Evolutionary conservation across 2,113 vertebrate genomes (phyloP).

Genomic region (Telmatochromis sp.): DNA sequence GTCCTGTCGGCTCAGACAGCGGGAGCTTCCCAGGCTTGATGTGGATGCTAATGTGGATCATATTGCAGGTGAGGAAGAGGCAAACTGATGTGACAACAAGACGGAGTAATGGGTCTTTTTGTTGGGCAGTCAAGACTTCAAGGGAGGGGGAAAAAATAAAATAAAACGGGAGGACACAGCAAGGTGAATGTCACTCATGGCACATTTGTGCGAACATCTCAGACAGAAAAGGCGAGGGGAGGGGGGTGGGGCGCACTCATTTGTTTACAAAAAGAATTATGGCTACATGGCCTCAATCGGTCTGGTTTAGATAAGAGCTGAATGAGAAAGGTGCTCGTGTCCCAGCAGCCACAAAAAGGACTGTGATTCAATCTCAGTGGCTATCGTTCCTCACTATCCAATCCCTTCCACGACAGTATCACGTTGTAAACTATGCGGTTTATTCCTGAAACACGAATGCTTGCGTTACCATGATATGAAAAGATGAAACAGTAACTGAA

Average conservation of each 20-base stretch:
- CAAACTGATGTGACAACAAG: slow-evolving; percentile 28
- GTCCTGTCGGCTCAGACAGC: slow-evolving; percentile 12
- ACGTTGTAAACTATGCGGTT: neutral
- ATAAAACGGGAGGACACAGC: neutral
- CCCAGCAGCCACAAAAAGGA: slow-evolving; percentile 3
- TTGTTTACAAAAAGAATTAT: slow-evolving; percentile 41
- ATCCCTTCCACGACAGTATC: neutral
- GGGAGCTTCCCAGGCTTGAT: slow-evolving; percentile 16
- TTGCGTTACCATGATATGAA: neutral
- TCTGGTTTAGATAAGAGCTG: slow-evolving; percentile 19
- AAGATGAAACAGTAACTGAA: neutral
- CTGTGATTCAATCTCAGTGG: neutral
- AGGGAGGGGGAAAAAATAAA: neutral
- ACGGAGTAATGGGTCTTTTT: slow-evolving; percentile 33
- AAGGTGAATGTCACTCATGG: slow-evolving; percentile 7
- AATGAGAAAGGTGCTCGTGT: neutral
- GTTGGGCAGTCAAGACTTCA: neutral
- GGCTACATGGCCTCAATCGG: slow-evolving; percentile 28
- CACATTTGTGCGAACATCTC: neutral
- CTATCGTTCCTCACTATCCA: neutral
- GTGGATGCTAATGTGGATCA: slow-evolving; percentile 52
- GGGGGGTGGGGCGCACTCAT: neutral
- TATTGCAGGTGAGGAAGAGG: slow-evolving; percentile 40
- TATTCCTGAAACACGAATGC: neutral
- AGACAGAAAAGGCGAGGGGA: neutral